These are phyloP conservation scores for Meloidogyne floridensis DNA, from an alignment of 1,140 invertebrate species.

Conservation along the genomic window DNA sequence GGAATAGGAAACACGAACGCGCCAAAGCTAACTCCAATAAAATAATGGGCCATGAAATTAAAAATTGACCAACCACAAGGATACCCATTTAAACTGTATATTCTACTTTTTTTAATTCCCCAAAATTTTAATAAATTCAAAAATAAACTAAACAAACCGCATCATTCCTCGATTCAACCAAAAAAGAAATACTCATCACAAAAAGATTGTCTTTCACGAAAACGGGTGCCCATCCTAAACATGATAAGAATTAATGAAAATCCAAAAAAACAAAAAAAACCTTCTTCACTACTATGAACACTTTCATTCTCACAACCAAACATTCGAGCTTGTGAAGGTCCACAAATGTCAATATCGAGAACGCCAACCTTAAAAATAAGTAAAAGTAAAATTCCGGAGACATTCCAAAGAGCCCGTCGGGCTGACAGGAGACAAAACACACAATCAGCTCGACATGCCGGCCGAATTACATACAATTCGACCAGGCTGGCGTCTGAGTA, in stretches of 20 bases:
- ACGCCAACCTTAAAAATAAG: slow-evolving; percentile 74
- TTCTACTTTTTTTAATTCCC: no score
- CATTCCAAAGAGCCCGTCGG: neutral
- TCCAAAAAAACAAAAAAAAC: slow-evolving; percentile 19
- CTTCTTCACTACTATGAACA: slow-evolving; percentile 80
- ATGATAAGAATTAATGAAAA: slow-evolving; percentile 25
- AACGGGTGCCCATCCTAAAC: slow-evolving; percentile 86
- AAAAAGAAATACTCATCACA: slow-evolving; percentile 89
- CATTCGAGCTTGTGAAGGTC: slow-evolving; percentile 75
- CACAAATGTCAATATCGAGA: slow-evolving; percentile 89
- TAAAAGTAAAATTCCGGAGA: no score
- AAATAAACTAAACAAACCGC: slow-evolving; percentile 71
- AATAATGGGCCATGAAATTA: no score
- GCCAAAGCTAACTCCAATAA: no score
- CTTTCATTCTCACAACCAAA: slow-evolving; percentile 71
- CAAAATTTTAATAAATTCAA: neutral
- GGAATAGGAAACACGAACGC: no score
- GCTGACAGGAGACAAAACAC: no score
- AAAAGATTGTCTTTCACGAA: slow-evolving; percentile 83
- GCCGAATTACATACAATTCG: no score
- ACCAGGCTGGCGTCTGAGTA: no score
- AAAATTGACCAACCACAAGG: no score
- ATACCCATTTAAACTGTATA: no score
- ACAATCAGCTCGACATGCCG: no score
- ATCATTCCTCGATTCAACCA: slow-evolving; percentile 78